Conservation (phyloP, 2,113 vertebrate species). For the Pterocles orientalis region DNA sequence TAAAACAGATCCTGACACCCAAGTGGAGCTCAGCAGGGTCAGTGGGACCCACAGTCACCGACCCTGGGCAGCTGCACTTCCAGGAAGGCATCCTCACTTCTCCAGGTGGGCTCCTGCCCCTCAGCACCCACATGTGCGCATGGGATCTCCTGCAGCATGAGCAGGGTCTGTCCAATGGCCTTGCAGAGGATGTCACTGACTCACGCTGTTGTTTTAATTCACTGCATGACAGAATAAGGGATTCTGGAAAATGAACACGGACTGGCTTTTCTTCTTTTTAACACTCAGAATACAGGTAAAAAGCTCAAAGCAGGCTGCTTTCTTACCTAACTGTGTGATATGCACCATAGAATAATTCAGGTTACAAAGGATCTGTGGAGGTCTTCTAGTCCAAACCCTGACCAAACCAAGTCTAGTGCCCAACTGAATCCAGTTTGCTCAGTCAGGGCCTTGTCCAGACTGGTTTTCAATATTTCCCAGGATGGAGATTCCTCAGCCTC, state of each 20-base stretch:
- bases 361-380: not conserved
- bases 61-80: not conserved
- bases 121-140: fast-evolving
- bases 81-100: not conserved
- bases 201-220: not conserved
- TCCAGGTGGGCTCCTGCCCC: not conserved
- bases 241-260: not conserved
- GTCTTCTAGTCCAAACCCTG: not conserved
- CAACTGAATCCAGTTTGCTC: not conserved
- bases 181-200: not conserved
- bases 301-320: not conserved
- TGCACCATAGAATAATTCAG: not conserved
- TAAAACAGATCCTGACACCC: not conserved
- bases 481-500: not conserved
- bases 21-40: not conserved
- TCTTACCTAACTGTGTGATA: not conserved
- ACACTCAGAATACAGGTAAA: not conserved
- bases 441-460: not conserved
- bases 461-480: not conserved
- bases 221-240: fast-evolving
- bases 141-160: not conserved
- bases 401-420: not conserved
- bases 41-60: not conserved
- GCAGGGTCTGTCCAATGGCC: not conserved
- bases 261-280: not conserved